Conservation (phyloP, 2,888 invertebrate genomes). For the Brachyptera putata region DNA sequence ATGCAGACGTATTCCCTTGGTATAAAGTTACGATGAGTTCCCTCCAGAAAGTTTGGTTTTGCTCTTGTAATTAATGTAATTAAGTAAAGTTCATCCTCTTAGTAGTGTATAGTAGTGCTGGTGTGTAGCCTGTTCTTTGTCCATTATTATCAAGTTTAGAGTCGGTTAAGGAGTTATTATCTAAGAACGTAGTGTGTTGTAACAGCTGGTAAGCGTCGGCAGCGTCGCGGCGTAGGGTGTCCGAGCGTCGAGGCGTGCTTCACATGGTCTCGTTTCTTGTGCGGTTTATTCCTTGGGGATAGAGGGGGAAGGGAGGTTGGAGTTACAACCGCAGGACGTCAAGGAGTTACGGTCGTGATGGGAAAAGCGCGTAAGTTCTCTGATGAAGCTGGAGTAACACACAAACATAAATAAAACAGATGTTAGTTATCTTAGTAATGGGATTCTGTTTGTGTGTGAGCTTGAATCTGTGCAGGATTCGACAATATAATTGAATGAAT, state of each 20-base stretch:
- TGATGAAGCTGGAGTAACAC: too few relatives aligned
- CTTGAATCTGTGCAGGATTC: too few relatives aligned
- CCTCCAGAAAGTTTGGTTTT: conserved; percentile 5
- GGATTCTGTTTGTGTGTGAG: too few relatives aligned
- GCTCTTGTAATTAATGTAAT: conserved; percentile 19
- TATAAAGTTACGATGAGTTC: conserved; percentile 10
- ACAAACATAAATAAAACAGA: too few relatives aligned
- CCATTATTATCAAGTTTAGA: conserved; percentile 22
- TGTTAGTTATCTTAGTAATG: too few relatives aligned
- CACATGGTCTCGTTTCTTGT: background rate
- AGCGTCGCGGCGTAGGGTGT: conserved; percentile 9
- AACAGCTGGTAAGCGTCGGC: conserved; percentile 14
- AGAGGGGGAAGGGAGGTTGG: too few relatives aligned
- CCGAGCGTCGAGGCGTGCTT: conserved; percentile 1
- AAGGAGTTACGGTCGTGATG: background rate
- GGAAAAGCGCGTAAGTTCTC: too few relatives aligned
- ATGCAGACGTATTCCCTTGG: conserved; percentile 15
- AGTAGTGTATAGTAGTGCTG: conserved; percentile 12
- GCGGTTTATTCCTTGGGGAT: conserved; percentile 7
- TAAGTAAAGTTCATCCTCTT: conserved; percentile 22
- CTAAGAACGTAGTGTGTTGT: conserved; percentile 3
- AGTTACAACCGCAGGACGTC: background rate
- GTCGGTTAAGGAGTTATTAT: conserved; percentile 21
- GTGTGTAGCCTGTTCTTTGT: conserved; percentile 15
- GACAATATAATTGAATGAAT: conserved; percentile 1